A percentile compares a stretch with the other conserved stretches of the same genome.
These are phyloP conservation scores for Pseudorasbora parva DNA, from an alignment of 2,113 vertebrate species.

Conservation along the genomic window DNA sequence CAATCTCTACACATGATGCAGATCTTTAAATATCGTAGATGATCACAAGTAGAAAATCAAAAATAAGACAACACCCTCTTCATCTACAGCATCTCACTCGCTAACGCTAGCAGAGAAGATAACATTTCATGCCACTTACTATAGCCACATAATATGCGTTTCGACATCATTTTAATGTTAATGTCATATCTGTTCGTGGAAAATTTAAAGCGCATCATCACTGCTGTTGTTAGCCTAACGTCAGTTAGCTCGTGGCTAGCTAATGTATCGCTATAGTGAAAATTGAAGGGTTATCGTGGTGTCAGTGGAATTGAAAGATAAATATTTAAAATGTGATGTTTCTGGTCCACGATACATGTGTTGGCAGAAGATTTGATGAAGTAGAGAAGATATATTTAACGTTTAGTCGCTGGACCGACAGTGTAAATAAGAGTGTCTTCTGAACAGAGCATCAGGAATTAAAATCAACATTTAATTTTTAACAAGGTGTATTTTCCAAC, in stretches of 20 bases:
- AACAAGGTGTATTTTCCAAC: background rate
- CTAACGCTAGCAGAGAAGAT: background rate
- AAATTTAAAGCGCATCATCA: conserved; percentile 3
- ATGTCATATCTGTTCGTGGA: background rate
- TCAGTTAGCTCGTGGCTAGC: conserved; percentile 24
- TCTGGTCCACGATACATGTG: background rate
- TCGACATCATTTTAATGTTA: background rate
- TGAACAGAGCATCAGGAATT: background rate
- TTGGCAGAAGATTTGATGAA: background rate
- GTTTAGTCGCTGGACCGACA: background rate
- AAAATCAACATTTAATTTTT: background rate
- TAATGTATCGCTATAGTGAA: background rate
- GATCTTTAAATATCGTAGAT: background rate
- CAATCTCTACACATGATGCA: background rate
- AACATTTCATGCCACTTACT: background rate
- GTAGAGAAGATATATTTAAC: background rate
- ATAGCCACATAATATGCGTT: background rate
- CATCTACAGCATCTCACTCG: background rate
- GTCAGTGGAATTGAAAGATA: background rate
- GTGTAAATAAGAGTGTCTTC: background rate
- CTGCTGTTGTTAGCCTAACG: conserved; percentile 28
- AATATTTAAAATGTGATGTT: background rate
- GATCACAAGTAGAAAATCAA: background rate
- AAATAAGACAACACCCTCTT: conserved; percentile 25
- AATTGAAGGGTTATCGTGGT: background rate